Conservation (phyloP, 2,113 vertebrate species). For the Grus americana region DNA sequence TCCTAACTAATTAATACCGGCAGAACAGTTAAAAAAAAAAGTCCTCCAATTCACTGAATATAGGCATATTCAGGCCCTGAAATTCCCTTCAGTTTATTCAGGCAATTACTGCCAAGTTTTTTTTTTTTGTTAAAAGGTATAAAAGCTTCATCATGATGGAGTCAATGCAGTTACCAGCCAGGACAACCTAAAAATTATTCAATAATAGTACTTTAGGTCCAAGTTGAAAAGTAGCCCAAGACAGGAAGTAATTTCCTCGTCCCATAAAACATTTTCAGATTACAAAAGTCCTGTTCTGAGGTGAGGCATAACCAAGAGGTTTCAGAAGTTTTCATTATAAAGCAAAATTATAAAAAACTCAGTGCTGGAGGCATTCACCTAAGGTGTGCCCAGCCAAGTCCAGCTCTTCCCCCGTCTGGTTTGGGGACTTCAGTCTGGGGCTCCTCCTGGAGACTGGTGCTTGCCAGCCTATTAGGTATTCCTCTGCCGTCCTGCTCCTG, state of each 20-base stretch:
- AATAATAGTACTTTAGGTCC: background rate
- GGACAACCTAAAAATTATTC: background rate
- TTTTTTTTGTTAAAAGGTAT: background rate
- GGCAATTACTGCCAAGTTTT: background rate
- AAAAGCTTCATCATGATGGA: slow-evolving; percentile 19
- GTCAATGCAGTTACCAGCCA: background rate
- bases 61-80: background rate
- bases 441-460: background rate
- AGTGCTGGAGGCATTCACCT: background rate
- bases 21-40: background rate
- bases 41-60: background rate
- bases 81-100: slow-evolving; percentile 29
- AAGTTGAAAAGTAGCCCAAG: slow-evolving; percentile 39
- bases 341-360: background rate
- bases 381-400: background rate
- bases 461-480: background rate
- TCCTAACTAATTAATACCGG: background rate
- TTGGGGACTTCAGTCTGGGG: background rate
- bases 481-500: background rate
- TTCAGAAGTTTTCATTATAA: background rate
- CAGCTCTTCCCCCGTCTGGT: background rate
- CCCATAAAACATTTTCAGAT: slow-evolving; percentile 19
- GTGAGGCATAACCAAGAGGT: background rate
- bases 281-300: background rate
- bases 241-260: slow-evolving; percentile 34